phyloP scores from a whole-genome alignment of 1,140 invertebrate genomes.

The Camponotus pennsylvanicus region DNA sequence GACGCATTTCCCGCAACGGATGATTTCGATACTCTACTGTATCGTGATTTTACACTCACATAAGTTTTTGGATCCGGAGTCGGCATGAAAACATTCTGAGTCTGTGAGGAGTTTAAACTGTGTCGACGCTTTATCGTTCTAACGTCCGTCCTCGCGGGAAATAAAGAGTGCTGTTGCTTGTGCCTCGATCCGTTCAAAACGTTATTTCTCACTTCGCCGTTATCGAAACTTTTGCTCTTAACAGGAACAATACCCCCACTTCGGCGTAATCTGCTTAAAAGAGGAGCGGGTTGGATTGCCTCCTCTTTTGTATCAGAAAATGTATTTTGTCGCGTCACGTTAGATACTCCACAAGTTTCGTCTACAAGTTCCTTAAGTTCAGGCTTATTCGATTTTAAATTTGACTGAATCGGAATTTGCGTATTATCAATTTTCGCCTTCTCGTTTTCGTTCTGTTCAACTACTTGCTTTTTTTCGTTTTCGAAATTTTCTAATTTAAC shows the following conservation, averaged over 20 bases:
- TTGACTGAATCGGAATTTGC: background rate
- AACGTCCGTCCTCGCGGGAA: conserved; percentile 32
- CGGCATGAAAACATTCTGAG: conserved; percentile 43
- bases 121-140: conserved; percentile 60
- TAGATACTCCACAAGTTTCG: background rate
- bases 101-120: conserved; percentile 44
- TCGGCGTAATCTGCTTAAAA: conserved; percentile 21
- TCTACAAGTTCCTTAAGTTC: background rate
- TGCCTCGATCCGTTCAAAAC: conserved; percentile 53
- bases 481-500: conserved; percentile 33
- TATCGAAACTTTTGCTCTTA: conserved; percentile 4
- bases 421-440: background rate
- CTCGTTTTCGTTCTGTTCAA: conserved; percentile 23
- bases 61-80: conserved; percentile 65
- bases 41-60: conserved; percentile 63
- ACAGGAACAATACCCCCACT: background rate
- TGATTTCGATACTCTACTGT: conserved; percentile 67
- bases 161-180: conserved; percentile 61
- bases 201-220: conserved; percentile 33
- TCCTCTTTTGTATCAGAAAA: conserved; percentile 67
- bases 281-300: conserved; percentile 23
- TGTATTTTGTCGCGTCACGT: conserved; percentile 70
- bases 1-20: conserved; percentile 12
- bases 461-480: background rate
- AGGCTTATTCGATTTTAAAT: background rate